Base-by-base conservation (phyloP, 2,113 vertebrate genomes). In the Epinephelus cyanopodus region DNA sequence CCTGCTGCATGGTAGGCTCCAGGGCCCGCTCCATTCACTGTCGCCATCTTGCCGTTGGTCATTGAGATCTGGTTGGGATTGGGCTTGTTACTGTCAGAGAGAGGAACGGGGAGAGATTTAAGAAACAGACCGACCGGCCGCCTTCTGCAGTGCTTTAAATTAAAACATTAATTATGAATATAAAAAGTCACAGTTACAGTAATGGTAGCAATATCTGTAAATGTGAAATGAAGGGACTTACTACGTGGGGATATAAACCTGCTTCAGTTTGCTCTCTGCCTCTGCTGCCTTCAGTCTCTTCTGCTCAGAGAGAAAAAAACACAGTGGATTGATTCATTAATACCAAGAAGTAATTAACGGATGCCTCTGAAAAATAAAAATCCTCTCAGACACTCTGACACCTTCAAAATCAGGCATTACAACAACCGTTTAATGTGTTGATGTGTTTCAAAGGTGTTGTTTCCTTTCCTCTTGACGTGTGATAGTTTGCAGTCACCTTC, bases 201-300 rank as follows among this genome's bases (percentile, higher is more conserved):
- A 37, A 76, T 48, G 13, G 78, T 10, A 10, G 2, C 17, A 12
- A 54, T 58, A 18, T 23, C 23, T 42, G 58, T 13, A 79, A 48
- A 69, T 13, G 42, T 53, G 37, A 63, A 58, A 12, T 8, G 12
- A 65, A 33, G 47, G 8, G 39, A 99, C 98, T 99, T 95, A 99
- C 98, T 99, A 99, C 87, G 97, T 99, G 82, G 98, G 98, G 93
- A 99, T 99, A 95, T 99, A 99, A 52, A 99, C 98, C 95, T 99
- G 98, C 92, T 99, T 98, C 95, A 99, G 94, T 92, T 99, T 99
- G 95, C 98, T 99, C 91, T 99, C 98, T 57, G 98, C 98, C 95
- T 98, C 98, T 77, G 98, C 98, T 6, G 98, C 98, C 94, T 99
- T 99, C 92, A 99, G 95, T 82, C 97, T 96, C 95, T 99, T 99